Base-by-base conservation (phyloP, 2,888 invertebrate species). In the Monochamus alternatus region DNA sequence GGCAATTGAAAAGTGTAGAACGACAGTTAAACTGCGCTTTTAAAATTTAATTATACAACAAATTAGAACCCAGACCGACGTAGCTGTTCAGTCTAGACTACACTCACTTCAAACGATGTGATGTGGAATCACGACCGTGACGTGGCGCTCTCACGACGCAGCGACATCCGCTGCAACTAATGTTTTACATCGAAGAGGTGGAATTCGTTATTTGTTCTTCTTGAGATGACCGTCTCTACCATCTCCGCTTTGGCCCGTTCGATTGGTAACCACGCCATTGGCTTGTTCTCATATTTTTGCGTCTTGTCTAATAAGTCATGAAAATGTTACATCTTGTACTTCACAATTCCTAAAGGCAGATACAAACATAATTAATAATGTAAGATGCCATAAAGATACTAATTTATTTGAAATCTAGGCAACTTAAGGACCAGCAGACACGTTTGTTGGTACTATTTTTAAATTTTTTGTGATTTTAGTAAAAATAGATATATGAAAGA, bases 151-250 rank as follows among this genome's bases (percentile, higher is more conserved):
- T 38, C 63, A 71, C 63, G 38, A 14, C 32, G 9, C 43, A 51
- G 38, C 71, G 71, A 52, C 62, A 22, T 71, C 63, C 22, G 14
- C 52, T 44, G 51, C 52, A 63, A 63, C 63, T 63, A 71, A 71
- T 38, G 38, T 38, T 38, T 5, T 52, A 71, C 71, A 71, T 43
- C 62, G 52, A 71, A 71, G 71, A 71, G 71, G 71, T 71, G 71
- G 71, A 71, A 71, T 71, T 55, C 71, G 63, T 71, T 63, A 63
- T 71, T 71, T 62, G 63, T 63, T 51, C 71, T 43, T 71, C 71
- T n/a, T 22, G 63, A 71, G 71, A 52, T 71, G 71, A 71, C 71
- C 71, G 52, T 63, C 71, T 14, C 9, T 65, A 58, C 12, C 47
- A 10, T 55, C 43, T 14, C 14, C 51, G n/a, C 14, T 7, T n/a